A percentile compares a stretch with the other conserved stretches of the same genome.
phyloP scores from a whole-genome alignment of 2,113 vertebrate genomes.

The Gulo gulo region DNA sequence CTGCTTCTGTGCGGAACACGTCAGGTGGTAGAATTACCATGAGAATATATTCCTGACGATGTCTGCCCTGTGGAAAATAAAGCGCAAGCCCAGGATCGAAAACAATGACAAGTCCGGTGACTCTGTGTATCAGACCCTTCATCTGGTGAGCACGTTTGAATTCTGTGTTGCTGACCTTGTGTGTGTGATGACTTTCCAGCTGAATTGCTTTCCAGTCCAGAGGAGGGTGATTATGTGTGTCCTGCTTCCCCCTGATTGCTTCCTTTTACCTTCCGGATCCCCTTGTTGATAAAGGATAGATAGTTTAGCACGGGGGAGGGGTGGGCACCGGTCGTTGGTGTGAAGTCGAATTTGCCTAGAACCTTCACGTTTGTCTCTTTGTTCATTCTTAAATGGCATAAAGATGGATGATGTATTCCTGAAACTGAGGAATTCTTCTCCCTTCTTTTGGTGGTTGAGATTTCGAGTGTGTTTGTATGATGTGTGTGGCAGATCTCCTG shows the following conservation, averaged over 20 bases:
- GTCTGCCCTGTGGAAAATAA: slow-evolving; percentile 81
- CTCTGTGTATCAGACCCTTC: slow-evolving; percentile 88
- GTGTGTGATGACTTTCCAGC: background rate
- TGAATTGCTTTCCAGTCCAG: background rate
- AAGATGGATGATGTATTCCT: background rate
- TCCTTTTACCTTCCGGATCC: background rate
- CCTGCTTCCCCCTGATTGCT: rapidly evolving
- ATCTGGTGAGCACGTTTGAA: slow-evolving; percentile 87
- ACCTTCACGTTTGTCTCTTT: background rate
- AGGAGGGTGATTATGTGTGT: background rate
- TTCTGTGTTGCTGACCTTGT: background rate
- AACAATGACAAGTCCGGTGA: slow-evolving; percentile 83
- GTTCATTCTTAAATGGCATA: background rate
- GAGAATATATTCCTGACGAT: slow-evolving; percentile 65
- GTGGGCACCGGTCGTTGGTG: background rate
- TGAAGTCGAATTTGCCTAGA: background rate
- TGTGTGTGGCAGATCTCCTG: rapidly evolving
- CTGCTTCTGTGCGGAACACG: background rate
- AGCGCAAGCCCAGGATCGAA: slow-evolving; percentile 71
- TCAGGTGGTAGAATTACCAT: slow-evolving; percentile 61
- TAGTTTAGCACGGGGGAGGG: background rate
- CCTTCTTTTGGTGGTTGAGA: background rate
- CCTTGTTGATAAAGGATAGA: background rate
- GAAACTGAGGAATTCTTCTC: background rate
- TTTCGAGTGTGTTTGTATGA: background rate